Base-by-base conservation (phyloP, 2,797 vertebrate genomes). In the Enteromius fasciolatus region DNA sequence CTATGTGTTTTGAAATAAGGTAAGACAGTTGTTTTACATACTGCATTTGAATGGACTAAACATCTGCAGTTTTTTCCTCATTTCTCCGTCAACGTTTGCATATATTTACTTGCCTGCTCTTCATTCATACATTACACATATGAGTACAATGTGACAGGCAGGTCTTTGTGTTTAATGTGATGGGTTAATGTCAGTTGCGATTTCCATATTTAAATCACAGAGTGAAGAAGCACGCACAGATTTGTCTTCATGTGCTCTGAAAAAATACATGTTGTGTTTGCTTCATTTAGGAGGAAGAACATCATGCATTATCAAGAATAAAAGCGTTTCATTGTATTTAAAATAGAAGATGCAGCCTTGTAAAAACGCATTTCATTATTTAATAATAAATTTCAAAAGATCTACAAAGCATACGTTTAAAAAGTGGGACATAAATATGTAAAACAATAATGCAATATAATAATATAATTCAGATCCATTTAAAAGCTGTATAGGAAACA, bases 141-240 rank as follows among this genome's bases (percentile, higher is more conserved):
- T 59, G 44, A 44, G 17, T 11, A 28, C 75, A 63, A 28, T 61
- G 52, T 15, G 64, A 20, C n/a, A 39, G 75, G 15, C 41, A 63
- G 17, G 5, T 67, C 10, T 63, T 57, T 68, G 63, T 44, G 39
- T 76, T 54, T 54, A 36, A 78, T 83, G 70, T 31, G 31, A 78
- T 67, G 80, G 20, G 59, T 68, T 84, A 31, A 57, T 67, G 80
- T 75, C 75, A 66, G 80, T 81, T 82, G 72, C 15, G 17, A 85
- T 87, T 87, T 83, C 80, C 84, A 83, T 87, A 85, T 86, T 87
- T 84, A 87, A 87, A 87, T 87, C 64, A 63, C 81, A 73, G 46
- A 36, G 69, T 12, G 50, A 76, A 70, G 54, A 70, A 50, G 36
- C 76, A 85, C 67, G n/a, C 17, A 48, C 54, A 67, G 33, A 84